These are phyloP conservation scores for Morone chrysops DNA, from an alignment of 2,113 vertebrate genomes.

Conservation along the genomic window DNA sequence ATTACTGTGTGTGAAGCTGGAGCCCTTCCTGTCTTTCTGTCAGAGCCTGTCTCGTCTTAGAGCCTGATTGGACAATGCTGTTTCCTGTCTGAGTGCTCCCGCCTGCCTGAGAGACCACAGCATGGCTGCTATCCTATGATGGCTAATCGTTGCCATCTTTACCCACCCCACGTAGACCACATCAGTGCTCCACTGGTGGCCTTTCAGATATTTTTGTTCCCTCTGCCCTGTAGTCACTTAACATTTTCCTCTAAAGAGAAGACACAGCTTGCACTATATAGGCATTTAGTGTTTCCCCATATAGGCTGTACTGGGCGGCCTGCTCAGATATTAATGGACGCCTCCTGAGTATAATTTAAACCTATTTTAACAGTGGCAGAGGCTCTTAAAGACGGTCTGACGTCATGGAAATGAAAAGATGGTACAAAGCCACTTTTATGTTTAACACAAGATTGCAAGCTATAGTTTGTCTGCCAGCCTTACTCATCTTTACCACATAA, in stretches of 20 bases:
- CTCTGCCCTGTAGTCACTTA: constrained; percentile 27
- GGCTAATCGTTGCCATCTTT: constrained; percentile 25
- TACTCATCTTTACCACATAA: background rate
- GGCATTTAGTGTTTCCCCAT: constrained; percentile 25
- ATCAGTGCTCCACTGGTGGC: constrained; percentile 32
- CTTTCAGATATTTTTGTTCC: constrained; percentile 40
- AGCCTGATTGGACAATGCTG: constrained; percentile 56
- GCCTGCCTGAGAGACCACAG: constrained; percentile 31
- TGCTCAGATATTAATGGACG: constrained; percentile 25
- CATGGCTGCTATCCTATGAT: constrained; percentile 43
- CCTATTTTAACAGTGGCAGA: constrained; percentile 15
- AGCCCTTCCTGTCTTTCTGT: constrained; percentile 57
- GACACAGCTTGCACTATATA: constrained; percentile 3
- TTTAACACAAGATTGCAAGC: background rate
- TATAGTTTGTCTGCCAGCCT: background rate
- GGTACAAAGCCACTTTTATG: constrained; percentile 1
- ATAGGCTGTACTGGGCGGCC: background rate
- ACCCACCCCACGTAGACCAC: constrained; percentile 38
- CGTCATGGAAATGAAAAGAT: constrained; percentile 31
- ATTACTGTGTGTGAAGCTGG: constrained; percentile 74
- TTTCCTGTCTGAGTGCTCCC: constrained; percentile 58
- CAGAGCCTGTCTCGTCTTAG: constrained; percentile 49
- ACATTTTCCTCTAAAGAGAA: constrained; percentile 10
- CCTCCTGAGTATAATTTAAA: constrained; percentile 26
- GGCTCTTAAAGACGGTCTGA: constrained; percentile 15